These are phyloP conservation scores for Synanceia verrucosa DNA, from an alignment of 2,797 vertebrate genomes.

Conservation along the genomic window DNA sequence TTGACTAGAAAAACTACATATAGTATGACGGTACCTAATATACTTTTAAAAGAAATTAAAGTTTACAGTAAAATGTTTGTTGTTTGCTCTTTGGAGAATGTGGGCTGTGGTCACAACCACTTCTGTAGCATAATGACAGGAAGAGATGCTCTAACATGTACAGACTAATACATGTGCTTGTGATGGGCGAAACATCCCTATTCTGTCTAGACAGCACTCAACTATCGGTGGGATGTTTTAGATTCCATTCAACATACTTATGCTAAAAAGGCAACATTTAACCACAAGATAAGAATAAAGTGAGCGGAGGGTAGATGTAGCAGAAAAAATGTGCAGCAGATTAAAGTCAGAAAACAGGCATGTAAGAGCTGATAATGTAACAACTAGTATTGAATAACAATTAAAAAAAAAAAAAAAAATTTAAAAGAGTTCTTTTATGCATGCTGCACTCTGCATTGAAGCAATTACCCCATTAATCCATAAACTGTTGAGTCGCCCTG, in stretches of 20 bases:
- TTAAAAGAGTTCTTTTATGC: no score
- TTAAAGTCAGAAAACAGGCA: not conserved
- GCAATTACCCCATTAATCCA: no score
- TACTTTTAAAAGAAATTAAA: not conserved
- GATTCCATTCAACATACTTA: not conserved
- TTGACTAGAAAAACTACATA: not conserved
- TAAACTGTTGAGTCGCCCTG: no score
- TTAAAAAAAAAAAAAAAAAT: no score
- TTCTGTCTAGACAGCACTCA: not conserved
- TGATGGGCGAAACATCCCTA: not conserved
- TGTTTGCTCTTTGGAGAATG: not conserved
- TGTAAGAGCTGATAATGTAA: no score
- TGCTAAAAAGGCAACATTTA: not conserved
- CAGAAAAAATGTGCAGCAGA: conserved; percentile 1
- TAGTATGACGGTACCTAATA: not conserved
- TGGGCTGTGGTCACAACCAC: not conserved
- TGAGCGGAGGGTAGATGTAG: not conserved
- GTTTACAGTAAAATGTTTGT: not conserved
- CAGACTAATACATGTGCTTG: not conserved
- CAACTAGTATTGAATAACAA: no score
- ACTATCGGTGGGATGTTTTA: not conserved
- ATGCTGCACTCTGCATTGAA: no score
- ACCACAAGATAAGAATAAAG: not conserved
- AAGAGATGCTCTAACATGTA: not conserved
- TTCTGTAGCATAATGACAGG: not conserved